Evolutionary conservation across 2,797 vertebrate species (phyloP), one percentile per base, ranked within the genome.

Genomic region (Syndactyla subalaris): DNA sequence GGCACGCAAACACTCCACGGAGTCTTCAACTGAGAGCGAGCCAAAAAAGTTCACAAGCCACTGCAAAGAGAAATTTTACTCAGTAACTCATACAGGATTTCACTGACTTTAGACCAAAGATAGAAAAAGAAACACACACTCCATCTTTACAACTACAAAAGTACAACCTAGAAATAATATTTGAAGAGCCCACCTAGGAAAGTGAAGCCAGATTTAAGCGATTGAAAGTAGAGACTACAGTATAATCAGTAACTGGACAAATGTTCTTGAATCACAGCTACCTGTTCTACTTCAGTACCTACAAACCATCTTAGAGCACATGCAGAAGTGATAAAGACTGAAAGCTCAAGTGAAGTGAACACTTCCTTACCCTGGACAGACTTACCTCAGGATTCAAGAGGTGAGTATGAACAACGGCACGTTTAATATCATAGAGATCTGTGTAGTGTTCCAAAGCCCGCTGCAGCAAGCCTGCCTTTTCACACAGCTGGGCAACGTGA

Each of bases 21-120:
- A 99, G 94, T 99, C 99, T 32, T 99, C 99, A 45, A 99, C 99
- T 0, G 98, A 99, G 36, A 99, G 96, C 45, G 99, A 98, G 88
- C 99, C 99, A 65, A 99, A 99, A 98, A 98, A 99, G 96, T 98
- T 99, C 96, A 99, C 98, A 83, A 99, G 98, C 99, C 99, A 99
- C 99, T 99, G 83, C 66, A 63, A 89, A 97, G 51, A 97, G 29
- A 95, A 78, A 30, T 70, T 68, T 58, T 58, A 83, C 19, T 93
- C 45, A 34, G 45, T 36, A 83, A 61, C 27, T 91, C 54, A 52
- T 2, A 85, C 7, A 77, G 36, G 21, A 85, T 93, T 80, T 57
- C 39, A 77, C 11, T 34, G 7, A 68, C 13, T 80, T 89, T 76
- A 46, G 51, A 89, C 5, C 13, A 57, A 58, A 73, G 39, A 73